phyloP scores from a whole-genome alignment of 2,888 invertebrate genomes.

The Diarsia brunnea region DNA sequence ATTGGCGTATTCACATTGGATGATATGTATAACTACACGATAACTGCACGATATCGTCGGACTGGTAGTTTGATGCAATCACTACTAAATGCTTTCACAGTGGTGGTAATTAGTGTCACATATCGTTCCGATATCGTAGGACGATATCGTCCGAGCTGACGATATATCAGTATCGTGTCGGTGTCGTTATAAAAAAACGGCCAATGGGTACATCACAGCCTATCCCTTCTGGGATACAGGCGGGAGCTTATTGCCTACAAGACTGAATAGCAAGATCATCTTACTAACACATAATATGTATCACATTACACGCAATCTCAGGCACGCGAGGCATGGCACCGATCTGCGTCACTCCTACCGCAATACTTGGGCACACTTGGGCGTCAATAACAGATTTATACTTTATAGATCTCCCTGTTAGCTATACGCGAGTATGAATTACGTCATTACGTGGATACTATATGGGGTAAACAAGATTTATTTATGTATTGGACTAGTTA shows the following conservation, averaged over 20 bases:
- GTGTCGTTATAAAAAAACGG: no score
- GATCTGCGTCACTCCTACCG: slow-evolving; percentile 37
- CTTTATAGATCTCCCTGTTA: slow-evolving; percentile 30
- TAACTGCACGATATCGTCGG: no score
- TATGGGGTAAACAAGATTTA: slow-evolving; percentile 6
- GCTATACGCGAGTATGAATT: slow-evolving; percentile 12
- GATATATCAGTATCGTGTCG: no score
- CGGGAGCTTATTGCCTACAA: not conserved
- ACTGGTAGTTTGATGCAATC: no score
- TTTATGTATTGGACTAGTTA: not conserved
- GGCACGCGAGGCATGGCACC: slow-evolving; percentile 3
- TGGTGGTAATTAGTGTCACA: no score
- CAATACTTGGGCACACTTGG: slow-evolving; percentile 30
- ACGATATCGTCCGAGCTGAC: no score
- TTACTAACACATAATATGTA: not conserved
- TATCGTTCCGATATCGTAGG: no score
- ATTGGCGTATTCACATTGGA: no score
- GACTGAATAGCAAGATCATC: not conserved
- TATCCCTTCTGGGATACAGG: no score
- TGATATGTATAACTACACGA: no score
- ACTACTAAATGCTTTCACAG: no score
- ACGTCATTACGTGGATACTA: slow-evolving; percentile 9
- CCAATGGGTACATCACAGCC: no score
- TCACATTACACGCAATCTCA: slow-evolving; percentile 29
- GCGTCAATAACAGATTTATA: slow-evolving; percentile 38